Base-by-base conservation (phyloP, 2,888 invertebrate genomes). In the Cephus pulcher region DNA sequence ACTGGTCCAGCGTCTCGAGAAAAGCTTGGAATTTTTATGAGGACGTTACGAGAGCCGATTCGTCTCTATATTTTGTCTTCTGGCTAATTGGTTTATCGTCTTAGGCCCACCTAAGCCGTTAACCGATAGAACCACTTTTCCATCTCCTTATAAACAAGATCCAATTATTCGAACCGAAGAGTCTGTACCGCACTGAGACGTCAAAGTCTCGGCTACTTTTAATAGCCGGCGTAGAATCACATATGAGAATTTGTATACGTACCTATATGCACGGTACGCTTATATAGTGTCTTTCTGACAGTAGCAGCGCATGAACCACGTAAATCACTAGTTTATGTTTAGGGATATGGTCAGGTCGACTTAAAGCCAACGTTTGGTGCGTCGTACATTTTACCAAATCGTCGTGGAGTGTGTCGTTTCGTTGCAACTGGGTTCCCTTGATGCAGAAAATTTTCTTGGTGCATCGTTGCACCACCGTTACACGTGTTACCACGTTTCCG, bases 321-420 rank as follows among this genome's bases (percentile, higher is more conserved):
- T 89, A 89, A 89, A 89, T 89, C 89, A 89, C 84, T 77, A 84
- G 86, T 89, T 89, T 89, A 89, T 89, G 88, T 88, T 87, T 86
- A 86, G 84, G 82, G 83, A 86, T 85, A 88, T 88, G 86, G 88
- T 88, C 88, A 89, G 88, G 89, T 86, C 86, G 86, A 86, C 88
- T 87, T 85, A 85, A 81, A 30, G 11, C 85, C 86, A 86, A 87
- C 76, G 69, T 69, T 70, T 86, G 82, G 84, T 83, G 84, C 87
- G 88, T 89, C 89, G 88, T 88, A 89, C 88, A 89, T 89, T 89
- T 89, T 88, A 89, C 86, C 85, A 88, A 89, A 89, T 87, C 85
- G 86, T 85, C 86, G 82, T 82, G 69, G 56, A 73, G 68, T 69
- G 32, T 73, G 69, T 56, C 74, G 74, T 32, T 35, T 34, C 74